Conservation (phyloP, 2,113 vertebrate genomes). For the Antigone vipio region DNA sequence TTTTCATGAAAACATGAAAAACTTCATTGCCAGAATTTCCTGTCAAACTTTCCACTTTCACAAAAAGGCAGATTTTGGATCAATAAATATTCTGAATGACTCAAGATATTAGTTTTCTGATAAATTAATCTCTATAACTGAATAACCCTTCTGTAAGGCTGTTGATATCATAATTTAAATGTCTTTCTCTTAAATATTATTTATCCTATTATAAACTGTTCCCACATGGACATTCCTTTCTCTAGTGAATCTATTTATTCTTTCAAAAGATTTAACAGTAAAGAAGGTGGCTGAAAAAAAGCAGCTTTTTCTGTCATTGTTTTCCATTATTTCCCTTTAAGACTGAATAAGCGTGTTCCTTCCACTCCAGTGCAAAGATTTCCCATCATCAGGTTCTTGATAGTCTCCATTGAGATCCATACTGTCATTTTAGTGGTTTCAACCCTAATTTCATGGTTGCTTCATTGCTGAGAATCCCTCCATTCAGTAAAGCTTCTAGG, state of each 20-base stretch:
- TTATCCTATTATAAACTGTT: neutral
- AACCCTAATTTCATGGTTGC: neutral
- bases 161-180: neutral
- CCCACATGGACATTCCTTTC: neutral
- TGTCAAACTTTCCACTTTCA: neutral
- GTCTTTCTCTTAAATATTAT: neutral
- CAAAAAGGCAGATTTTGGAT: neutral
- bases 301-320: neutral
- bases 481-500: neutral
- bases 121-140: neutral
- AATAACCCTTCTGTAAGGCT: neutral
- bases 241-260: neutral
- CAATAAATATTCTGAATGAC: neutral
- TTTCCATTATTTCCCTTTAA: neutral
- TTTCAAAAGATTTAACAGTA: neutral
- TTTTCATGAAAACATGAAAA: neutral
- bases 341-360: neutral
- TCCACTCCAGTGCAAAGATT: neutral
- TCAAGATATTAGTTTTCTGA: neutral
- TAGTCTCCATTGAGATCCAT: neutral
- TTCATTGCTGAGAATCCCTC: neutral
- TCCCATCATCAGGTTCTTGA: neutral
- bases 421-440: neutral
- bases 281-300: neutral
- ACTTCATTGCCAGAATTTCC: neutral